Evolutionary conservation across 2,888 invertebrate genomes (phyloP).

Genomic region (Oscheius sp.): DNA sequence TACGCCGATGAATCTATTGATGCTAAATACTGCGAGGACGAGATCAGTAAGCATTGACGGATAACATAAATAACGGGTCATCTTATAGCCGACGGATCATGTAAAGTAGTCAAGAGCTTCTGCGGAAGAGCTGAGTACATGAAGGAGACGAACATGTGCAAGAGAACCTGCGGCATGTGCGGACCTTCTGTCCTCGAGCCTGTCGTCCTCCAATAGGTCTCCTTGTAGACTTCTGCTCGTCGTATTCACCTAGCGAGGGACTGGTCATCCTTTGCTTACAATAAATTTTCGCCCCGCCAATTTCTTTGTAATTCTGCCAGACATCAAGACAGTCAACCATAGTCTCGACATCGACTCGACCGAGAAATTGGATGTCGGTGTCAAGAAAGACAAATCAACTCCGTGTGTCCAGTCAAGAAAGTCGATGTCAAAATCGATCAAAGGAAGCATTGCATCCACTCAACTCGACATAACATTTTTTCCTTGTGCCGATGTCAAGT

Average conservation of each 20-base stretch:
- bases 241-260: constrained; percentile 11
- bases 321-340: neutral
- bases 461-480: too few species aligned
- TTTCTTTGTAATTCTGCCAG: neutral
- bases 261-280: constrained; percentile 20
- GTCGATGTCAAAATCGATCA: too few species aligned
- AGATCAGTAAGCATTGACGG: neutral
- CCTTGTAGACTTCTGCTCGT: constrained; percentile 14
- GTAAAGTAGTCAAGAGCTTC: neutral
- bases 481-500: too few species aligned
- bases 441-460: too few species aligned
- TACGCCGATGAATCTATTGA: constrained; percentile 1
- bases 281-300: constrained; percentile 23
- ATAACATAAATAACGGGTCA: neutral
- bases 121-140: neutral
- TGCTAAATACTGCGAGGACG: neutral
- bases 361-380: neutral
- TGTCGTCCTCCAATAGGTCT: neutral
- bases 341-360: neutral
- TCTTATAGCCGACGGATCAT: neutral
- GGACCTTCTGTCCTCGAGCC: neutral
- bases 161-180: neutral
- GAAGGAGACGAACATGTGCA: constrained; percentile 1
- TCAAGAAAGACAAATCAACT: neutral
- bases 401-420: too few species aligned